These are phyloP conservation scores for Tringa solitaria DNA, from an alignment of 2,113 vertebrate species.

Conservation along the genomic window DNA sequence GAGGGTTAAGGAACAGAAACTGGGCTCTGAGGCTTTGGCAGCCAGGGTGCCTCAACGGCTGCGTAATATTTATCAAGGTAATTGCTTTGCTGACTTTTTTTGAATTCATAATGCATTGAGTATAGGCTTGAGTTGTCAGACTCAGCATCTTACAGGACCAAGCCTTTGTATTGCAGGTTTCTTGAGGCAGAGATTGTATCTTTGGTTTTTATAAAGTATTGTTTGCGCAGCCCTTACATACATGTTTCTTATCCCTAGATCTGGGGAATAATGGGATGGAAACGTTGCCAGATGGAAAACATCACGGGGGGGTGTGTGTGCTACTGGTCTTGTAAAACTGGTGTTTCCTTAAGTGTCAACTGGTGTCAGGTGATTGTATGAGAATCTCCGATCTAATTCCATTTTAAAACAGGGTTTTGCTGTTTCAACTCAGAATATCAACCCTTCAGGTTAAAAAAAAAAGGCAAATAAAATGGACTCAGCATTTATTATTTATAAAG, in stretches of 20 bases:
- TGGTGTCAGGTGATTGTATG: not conserved
- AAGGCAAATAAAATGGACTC: not conserved
- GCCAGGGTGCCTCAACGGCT: not conserved
- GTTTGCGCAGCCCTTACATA: not conserved
- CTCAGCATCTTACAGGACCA: not conserved
- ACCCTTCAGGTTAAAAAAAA: not conserved
- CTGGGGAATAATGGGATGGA: not conserved
- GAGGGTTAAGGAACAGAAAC: fast-evolving
- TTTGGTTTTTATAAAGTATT: not conserved
- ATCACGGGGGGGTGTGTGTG: not conserved
- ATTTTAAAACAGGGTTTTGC: not conserved
- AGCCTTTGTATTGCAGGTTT: not conserved
- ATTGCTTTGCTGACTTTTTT: not conserved
- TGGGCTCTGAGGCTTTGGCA: not conserved
- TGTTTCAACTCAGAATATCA: not conserved
- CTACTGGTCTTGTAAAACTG: not conserved
- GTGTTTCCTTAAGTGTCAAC: not conserved
- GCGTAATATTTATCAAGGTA: not conserved
- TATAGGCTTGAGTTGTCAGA: not conserved
- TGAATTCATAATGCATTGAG: not conserved
- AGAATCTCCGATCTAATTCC: not conserved
- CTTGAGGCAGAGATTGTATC: not conserved
- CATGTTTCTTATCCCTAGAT: not conserved
- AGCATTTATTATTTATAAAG: constrained; percentile 27
- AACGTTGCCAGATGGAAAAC: not conserved